These are phyloP conservation scores for Drosophila sp. DNA, from an alignment of 1,140 invertebrate genomes.

Conservation along the genomic window DNA sequence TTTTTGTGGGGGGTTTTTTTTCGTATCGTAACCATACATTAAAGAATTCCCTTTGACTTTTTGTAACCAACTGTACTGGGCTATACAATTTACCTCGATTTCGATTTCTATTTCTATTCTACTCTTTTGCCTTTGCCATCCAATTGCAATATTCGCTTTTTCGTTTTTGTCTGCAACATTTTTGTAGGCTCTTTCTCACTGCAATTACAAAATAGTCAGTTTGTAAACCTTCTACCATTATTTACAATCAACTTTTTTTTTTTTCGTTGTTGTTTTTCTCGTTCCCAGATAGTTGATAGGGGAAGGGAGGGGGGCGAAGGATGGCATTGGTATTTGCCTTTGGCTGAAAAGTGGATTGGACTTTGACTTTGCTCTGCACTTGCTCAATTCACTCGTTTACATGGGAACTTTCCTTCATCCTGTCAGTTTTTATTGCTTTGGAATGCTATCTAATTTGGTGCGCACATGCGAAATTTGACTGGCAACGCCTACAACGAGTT, in stretches of 20 bases:
- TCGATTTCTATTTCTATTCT: not conserved
- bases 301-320: not conserved
- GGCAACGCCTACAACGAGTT: slow-evolving; percentile 40
- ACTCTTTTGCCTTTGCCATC: not conserved
- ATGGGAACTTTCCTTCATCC: slow-evolving; percentile 2
- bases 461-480: slow-evolving; percentile 67
- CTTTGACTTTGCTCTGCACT: slow-evolving; percentile 13
- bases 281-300: not conserved
- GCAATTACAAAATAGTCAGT: slow-evolving; percentile 20
- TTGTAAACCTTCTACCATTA: slow-evolving; percentile 18
- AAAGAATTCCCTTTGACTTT: not conserved
- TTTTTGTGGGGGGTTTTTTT: not conserved
- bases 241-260: slow-evolving; percentile 19
- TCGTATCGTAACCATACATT: not conserved
- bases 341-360: slow-evolving; percentile 15
- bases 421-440: slow-evolving; percentile 55
- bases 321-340: slow-evolving; percentile 9
- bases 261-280: not conserved
- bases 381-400: slow-evolving; percentile 26
- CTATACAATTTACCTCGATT: slow-evolving; percentile 1
- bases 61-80: slow-evolving; percentile 2
- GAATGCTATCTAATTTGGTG: slow-evolving; percentile 62
- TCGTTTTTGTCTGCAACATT: not conserved
- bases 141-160: slow-evolving; percentile 6
- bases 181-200: slow-evolving; percentile 17